Percentiles rank a stretch among this genome's conserved stretches.
These are phyloP conservation scores for Sitophilus oryzae DNA, from an alignment of 1,140 invertebrate genomes.

Conservation along the genomic window DNA sequence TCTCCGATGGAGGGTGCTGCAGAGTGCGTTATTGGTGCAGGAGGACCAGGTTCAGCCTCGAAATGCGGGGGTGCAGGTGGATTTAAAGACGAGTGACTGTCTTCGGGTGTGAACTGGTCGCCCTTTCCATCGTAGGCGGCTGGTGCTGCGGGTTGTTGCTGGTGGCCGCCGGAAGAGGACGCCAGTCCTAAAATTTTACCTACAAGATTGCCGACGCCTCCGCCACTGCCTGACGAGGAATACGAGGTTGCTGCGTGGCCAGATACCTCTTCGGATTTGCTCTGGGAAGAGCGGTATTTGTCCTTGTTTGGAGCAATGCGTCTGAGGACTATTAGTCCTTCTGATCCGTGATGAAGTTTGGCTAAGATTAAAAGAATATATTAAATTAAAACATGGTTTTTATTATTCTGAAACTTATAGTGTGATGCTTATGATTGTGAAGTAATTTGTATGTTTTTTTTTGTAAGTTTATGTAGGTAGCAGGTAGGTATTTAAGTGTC, in stretches of 20 bases:
- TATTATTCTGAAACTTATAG: too few relatives aligned
- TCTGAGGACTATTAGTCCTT: constrained; percentile 36
- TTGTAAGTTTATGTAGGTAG: too few relatives aligned
- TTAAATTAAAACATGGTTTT: background rate
- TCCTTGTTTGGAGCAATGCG: constrained; percentile 29
- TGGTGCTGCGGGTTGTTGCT: constrained; percentile 18
- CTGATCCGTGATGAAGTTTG: constrained; percentile 25
- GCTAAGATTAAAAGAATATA: constrained; percentile 25
- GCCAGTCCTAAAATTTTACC: constrained; percentile 34
- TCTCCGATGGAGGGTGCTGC: constrained; percentile 4
- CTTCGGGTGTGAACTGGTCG: constrained; percentile 1
- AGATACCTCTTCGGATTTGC: constrained; percentile 15
- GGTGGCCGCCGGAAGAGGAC: constrained; percentile 27
- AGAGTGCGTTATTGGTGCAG: background rate
- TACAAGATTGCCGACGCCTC: constrained; percentile 28
- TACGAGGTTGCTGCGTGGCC: constrained; percentile 30
- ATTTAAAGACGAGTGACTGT: constrained; percentile 4
- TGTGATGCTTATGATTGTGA: too few relatives aligned
- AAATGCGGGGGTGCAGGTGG: constrained; percentile 5
- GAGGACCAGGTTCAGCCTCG: constrained; percentile 2
- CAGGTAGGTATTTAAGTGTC: too few relatives aligned
- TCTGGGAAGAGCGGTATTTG: constrained; percentile 15
- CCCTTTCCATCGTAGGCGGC: background rate
- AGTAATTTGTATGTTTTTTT: too few relatives aligned
- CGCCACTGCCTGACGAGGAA: constrained; percentile 20